Evolutionary conservation across 35 echinoderm and acorn worm genomes (phyloP).

Genomic region (Ophiothrix spiculata): DNA sequence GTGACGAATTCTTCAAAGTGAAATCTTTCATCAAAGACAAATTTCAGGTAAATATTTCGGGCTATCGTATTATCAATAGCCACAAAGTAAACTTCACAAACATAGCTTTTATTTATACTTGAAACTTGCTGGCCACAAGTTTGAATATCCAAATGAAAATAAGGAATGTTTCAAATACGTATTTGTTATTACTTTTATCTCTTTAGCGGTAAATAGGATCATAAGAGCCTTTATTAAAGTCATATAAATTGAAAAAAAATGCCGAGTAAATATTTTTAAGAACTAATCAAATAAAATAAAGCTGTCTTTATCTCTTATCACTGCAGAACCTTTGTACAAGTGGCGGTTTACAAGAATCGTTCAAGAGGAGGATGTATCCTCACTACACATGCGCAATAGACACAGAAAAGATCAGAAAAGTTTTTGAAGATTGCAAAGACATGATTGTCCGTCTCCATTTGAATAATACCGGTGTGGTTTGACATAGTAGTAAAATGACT

Average conservation of each 20-base stretch:
- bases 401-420: constrained; percentile 62
- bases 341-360: constrained; percentile 29
- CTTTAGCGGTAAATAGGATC: too few species aligned
- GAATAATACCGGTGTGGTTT: constrained; percentile 22
- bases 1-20: constrained; percentile 59
- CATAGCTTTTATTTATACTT: background rate
- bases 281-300: background rate
- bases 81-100: background rate
- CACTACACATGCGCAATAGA: constrained; percentile 80
- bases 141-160: background rate
- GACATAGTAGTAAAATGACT: too few species aligned
- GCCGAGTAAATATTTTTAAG: background rate
- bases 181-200: background rate
- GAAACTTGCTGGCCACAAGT: background rate
- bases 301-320: constrained; percentile 5
- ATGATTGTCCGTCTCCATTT: constrained; percentile 46
- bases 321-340: constrained; percentile 35
- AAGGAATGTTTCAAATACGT: background rate
- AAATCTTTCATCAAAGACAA: constrained; percentile 67
- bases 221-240: too few species aligned
- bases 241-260: background rate
- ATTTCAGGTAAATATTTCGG: constrained; percentile 39
- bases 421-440: constrained; percentile 59
- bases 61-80: too few species aligned
- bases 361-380: constrained; percentile 60